Evolutionary conservation across 2,113 vertebrate species (phyloP).

Genomic region (Microtus pennsylvanicus): DNA sequence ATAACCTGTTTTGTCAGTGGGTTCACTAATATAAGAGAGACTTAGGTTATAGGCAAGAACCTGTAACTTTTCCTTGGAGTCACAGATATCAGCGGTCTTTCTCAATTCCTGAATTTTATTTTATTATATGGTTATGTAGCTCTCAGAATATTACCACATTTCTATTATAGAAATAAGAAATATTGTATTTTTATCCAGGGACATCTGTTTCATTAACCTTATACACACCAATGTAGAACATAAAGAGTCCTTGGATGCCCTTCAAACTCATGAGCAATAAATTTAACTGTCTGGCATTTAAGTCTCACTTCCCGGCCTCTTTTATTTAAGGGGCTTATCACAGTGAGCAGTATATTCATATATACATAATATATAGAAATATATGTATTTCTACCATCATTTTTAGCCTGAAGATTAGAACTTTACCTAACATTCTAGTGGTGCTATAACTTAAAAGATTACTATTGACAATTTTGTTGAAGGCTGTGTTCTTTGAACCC

Average conservation of each 20-base stretch:
- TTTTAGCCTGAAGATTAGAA: background rate
- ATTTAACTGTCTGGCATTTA: background rate
- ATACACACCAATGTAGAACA: background rate
- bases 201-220: background rate
- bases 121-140: background rate
- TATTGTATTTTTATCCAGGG: background rate
- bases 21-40: background rate
- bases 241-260: background rate
- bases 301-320: background rate
- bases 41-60: background rate
- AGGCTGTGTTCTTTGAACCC: background rate
- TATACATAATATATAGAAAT: too few species aligned
- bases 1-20: background rate
- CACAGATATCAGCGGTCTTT: background rate
- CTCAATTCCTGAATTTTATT: background rate
- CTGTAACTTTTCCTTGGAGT: background rate
- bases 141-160: background rate
- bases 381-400: background rate
- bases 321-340: background rate
- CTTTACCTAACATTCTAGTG: background rate
- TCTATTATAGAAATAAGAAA: background rate
- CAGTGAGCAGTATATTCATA: background rate
- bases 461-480: background rate
- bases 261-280: background rate
- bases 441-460: background rate